Percentiles rank a stretch among this genome's conserved stretches.
phyloP scores from a whole-genome alignment of 2,113 vertebrate species.

The Anhinga anhinga region DNA sequence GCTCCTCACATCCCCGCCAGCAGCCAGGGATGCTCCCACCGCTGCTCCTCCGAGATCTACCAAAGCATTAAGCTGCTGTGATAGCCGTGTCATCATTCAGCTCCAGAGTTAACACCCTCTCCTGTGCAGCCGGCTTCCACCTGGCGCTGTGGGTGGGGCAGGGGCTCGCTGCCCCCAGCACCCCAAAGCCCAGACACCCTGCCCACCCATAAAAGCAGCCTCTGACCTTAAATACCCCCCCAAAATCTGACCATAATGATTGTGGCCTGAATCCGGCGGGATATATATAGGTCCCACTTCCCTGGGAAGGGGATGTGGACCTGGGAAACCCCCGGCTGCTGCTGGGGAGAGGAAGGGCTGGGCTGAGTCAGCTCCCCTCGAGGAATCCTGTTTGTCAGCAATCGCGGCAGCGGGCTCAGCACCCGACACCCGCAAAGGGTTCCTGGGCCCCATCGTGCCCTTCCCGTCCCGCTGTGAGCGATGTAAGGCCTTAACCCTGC shows the following conservation, averaged over 20 bases:
- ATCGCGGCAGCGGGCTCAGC: neutral
- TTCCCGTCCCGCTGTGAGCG: accelerated
- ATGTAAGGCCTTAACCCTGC: neutral
- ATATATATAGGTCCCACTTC: constrained; percentile 58
- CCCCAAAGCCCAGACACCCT: neutral
- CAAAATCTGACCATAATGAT: neutral
- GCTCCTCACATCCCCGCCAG: neutral
- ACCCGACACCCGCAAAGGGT: neutral
- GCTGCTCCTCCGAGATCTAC: neutral
- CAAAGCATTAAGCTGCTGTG: too few species aligned
- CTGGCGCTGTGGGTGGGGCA: neutral
- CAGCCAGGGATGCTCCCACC: neutral
- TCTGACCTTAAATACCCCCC: neutral
- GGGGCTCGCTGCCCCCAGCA: neutral
- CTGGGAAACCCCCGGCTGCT: constrained; percentile 53
- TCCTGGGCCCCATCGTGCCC: neutral
- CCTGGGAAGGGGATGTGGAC: constrained; percentile 62
- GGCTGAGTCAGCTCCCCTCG: constrained; percentile 60
- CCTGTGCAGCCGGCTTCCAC: neutral
- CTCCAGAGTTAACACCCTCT: neutral
- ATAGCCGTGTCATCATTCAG: neutral
- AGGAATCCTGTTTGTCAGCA: constrained; percentile 63
- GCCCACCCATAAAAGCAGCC: neutral
- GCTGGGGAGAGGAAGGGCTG: constrained; percentile 31
- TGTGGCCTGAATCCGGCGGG: neutral